Evolutionary conservation across 53 echinoderm and acorn worm species (phyloP), one percentile per base, ranked within the genome.

Genomic region (Echinometra lucunter): DNA sequence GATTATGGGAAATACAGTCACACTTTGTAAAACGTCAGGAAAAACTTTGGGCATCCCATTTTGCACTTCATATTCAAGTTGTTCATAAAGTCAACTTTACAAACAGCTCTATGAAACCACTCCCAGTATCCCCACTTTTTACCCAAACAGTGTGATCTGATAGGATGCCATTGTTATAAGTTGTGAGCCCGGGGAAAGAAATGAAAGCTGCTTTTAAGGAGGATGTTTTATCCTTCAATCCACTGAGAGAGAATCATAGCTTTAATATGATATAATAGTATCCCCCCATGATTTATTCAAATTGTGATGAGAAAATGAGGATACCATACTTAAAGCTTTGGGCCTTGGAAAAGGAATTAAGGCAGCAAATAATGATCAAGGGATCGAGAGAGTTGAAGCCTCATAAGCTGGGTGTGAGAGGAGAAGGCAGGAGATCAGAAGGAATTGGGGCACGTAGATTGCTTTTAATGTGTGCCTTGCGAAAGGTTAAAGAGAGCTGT

Each of bases 381-480:
- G 85, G 85, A 85, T 85, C 47, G 49, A 6, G 85, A 85, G 85
- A 85, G 47, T 85, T 85, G n/a, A 44, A 49, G 85, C 49, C 30
- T 85, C 30, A 30, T 81, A 49, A 47, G 53, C 27, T 28, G 28
- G 49, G 85, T 85, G 85, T n/a, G n/a, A 37, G 28, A 10, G 27
- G 47, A 30, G 85, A 37, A 30, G 25, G 45, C 30, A 27, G 11
- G 28, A 30, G 85, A 85, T 85, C 12, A 16, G 85, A 6, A 49
- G 28, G 49, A 85, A 85, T 49, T 85, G 47, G 85, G 85, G 49
- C 85, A 85, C 30, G 18, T 25, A 85, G 85, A 85, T 85, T 85
- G 49, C 85, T 85, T 45, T 85, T 85, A 85, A 85, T 47, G 85
- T 47, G 85, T 85, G 28, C 49, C n/a, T 49, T 28, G 4, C 44